A percentile compares a stretch with the other conserved stretches of the same genome.
These are phyloP conservation scores for Pectinophora gossypiella DNA, from an alignment of 1,140 invertebrate species.

Conservation along the genomic window DNA sequence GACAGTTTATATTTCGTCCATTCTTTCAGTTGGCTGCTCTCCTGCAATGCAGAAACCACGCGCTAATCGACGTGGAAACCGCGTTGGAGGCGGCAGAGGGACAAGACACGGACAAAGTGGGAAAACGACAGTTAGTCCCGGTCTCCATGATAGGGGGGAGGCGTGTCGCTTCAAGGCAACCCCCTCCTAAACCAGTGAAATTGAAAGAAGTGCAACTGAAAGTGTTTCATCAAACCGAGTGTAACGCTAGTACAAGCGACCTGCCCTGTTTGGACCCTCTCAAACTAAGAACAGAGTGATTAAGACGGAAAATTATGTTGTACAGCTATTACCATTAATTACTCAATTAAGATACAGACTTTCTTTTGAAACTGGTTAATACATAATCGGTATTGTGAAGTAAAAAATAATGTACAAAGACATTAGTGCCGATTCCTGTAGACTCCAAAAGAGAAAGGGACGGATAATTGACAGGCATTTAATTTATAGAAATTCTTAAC, in stretches of 20 bases:
- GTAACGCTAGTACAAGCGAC: constrained; percentile 39
- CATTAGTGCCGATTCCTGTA: too few relatives aligned
- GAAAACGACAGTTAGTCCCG: constrained; percentile 40
- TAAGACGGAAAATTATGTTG: constrained; percentile 49
- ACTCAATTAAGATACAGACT: too few relatives aligned
- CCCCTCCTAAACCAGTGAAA: constrained; percentile 20
- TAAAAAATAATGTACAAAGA: too few relatives aligned
- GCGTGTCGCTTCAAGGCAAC: constrained; percentile 15
- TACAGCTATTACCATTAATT: constrained; percentile 54
- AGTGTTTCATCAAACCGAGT: constrained; percentile 56
- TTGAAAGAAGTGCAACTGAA: constrained; percentile 56
- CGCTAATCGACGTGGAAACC: constrained; percentile 60
- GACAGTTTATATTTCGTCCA: too few relatives aligned
- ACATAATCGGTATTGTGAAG: too few relatives aligned
- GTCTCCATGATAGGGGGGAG: constrained; percentile 24
- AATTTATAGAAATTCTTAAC: too few relatives aligned
- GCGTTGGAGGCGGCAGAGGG: constrained; percentile 61
- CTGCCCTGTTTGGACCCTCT: constrained; percentile 55
- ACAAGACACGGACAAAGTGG: constrained; percentile 32
- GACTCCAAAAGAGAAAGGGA: too few relatives aligned
- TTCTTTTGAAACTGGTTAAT: too few relatives aligned
- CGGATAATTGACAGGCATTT: too few relatives aligned
- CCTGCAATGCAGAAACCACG: constrained; percentile 60
- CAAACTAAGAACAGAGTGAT: constrained; percentile 59
- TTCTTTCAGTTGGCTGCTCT: constrained; percentile 53